Evolutionary conservation across 2,113 vertebrate genomes (phyloP).

Genomic region (Gymnarchus niloticus): DNA sequence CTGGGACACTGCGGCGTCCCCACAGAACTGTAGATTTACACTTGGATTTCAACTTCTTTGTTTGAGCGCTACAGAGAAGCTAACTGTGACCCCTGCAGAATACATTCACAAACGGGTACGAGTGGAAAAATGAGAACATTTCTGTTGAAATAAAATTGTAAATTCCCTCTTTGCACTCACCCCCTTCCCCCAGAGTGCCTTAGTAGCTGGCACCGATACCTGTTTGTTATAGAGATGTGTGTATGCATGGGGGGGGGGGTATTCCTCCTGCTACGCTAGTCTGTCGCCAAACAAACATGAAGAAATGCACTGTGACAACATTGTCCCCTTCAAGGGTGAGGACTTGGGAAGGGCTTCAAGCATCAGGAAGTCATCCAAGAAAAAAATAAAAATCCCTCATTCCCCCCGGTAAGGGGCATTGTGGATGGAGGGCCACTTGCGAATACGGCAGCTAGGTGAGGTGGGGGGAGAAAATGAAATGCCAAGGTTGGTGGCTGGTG

Average conservation of each 20-base stretch:
- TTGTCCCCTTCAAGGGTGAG: constrained; percentile 48
- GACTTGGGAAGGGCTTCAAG: constrained; percentile 58
- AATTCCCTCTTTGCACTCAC: neutral
- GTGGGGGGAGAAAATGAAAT: constrained; percentile 23
- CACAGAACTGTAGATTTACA: constrained; percentile 55
- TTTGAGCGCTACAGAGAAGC: neutral
- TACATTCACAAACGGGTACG: neutral
- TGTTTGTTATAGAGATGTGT: constrained; percentile 49
- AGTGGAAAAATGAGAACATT: neutral
- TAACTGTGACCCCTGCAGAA: neutral
- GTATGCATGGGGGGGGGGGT: constrained; percentile 37
- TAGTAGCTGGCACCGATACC: constrained; percentile 47
- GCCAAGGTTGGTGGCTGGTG: constrained; percentile 10
- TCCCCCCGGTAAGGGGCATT: neutral
- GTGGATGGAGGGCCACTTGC: neutral
- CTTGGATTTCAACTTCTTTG: neutral
- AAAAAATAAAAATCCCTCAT: constrained; percentile 37
- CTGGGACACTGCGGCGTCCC: constrained; percentile 64
- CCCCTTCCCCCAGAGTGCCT: neutral
- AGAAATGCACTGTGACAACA: constrained; percentile 54
- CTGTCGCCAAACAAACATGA: constrained; percentile 40
- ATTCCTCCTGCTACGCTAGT: constrained; percentile 38
- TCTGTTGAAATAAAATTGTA: constrained; percentile 56
- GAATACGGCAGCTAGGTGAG: constrained; percentile 27
- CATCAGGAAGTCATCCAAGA: constrained; percentile 50